phyloP scores from a whole-genome alignment of 1,140 invertebrate genomes.

The Tetraneura akinire region DNA sequence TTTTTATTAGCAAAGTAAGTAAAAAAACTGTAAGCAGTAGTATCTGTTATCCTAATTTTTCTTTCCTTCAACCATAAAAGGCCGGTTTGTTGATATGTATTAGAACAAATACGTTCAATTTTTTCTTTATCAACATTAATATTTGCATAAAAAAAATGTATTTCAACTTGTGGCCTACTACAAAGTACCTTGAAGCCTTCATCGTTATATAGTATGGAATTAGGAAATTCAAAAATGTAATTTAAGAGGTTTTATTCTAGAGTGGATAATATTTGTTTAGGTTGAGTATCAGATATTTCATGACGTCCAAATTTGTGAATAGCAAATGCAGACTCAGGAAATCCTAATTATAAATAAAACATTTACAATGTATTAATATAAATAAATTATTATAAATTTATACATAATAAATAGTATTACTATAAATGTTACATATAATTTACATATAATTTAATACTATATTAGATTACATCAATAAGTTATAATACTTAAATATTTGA shows the following conservation, averaged over 20 bases:
- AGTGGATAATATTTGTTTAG: background rate
- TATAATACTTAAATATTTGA: no score
- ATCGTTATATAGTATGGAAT: background rate
- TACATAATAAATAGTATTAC: no score
- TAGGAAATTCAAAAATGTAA: background rate
- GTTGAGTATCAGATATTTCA: background rate
- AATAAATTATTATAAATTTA: no score
- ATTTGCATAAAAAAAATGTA: background rate
- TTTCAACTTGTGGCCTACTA: background rate
- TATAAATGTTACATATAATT: no score
- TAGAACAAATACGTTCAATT: background rate
- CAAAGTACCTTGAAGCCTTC: background rate
- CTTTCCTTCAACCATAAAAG: background rate
- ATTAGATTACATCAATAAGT: no score
- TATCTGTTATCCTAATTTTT: no score
- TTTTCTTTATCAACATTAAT: background rate
- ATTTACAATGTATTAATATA: no score
- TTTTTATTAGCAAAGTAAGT: no score
- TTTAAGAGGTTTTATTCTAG: background rate
- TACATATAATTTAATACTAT: no score
- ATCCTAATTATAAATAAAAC: background rate
- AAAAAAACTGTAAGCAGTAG: no score
- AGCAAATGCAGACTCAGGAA: background rate
- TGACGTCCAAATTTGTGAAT: background rate
- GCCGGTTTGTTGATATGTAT: background rate